A percentile compares a stretch with the other conserved stretches of the same genome.
Evolutionary conservation across 2,888 invertebrate genomes (phyloP).

Genomic region (Eristalinus aeneus): DNA sequence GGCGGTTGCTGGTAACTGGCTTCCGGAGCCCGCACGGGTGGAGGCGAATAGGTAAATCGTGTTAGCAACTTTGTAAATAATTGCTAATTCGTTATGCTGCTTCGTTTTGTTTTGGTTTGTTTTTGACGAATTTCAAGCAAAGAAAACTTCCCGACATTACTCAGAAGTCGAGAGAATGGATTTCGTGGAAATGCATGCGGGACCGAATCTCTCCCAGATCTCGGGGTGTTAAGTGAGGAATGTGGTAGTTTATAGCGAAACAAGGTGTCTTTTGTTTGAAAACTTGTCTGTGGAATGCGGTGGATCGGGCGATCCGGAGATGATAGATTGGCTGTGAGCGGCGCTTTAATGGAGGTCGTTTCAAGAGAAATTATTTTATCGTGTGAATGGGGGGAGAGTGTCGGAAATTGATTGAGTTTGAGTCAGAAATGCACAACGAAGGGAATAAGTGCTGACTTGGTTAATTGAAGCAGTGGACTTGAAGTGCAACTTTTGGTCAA

Average conservation of each 20-base stretch:
- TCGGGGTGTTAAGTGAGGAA: background rate
- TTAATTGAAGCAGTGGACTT: too few relatives aligned
- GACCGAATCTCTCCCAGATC: background rate
- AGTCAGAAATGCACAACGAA: background rate
- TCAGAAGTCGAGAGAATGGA: background rate
- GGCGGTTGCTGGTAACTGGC: background rate
- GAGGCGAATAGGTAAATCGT: background rate
- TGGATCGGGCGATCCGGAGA: background rate
- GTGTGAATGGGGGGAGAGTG: background rate
- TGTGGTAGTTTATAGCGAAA: background rate
- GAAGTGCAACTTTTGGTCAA: too few relatives aligned
- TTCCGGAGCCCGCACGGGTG: background rate
- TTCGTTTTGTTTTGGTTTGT: conserved; percentile 3
- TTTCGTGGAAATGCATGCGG: background rate
- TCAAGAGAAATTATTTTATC: background rate
- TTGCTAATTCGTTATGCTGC: conserved; percentile 24
- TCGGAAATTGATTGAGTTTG: background rate
- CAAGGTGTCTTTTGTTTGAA: background rate
- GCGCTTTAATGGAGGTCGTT: background rate
- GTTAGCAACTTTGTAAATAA: conserved; percentile 24
- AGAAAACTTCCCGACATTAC: background rate
- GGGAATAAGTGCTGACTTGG: too few relatives aligned
- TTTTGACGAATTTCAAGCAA: background rate
- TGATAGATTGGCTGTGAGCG: background rate
- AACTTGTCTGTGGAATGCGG: background rate